Base-by-base conservation (phyloP, 2,113 vertebrate genomes). In the Prunella himalayana region DNA sequence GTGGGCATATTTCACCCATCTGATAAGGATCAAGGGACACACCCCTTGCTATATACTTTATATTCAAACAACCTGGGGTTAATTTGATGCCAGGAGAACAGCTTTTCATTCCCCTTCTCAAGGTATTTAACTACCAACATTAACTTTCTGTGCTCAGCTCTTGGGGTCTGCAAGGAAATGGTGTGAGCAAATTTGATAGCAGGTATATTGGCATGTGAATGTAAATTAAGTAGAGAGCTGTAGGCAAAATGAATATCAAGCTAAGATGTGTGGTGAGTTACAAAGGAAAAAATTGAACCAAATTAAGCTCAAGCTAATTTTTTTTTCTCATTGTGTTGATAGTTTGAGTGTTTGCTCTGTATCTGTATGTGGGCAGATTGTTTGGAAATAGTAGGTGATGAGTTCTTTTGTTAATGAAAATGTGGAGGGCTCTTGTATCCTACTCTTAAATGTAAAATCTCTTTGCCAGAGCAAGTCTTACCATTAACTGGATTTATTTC, bases 161-260 rank as follows among this genome's bases (percentile, higher is more conserved):
- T 90, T 59, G 72, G 84, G 84, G 70, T 92, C 94, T 97, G 41
- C 68, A 59, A 82, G 82, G 95, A 94, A 92, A 94, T 90, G 69
- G 87, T 80, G 85, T 92, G 93, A 96, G 86, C 73, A 92, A 90
- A 93, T 95, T 91, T 96, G 87, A 91, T 92, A 90, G 85, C 79
- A 90, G 76, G 44, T 83, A 56, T 81, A 54, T 69, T 93, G 93
- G 83, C 61, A 85, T 65, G 39, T 94, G 89, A 94, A 91, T 86
- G 50, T 80, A 86, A 94, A 97, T 93, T 81, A 93, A 85, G 54
- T 72, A 65, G 71, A 83, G 89, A 81, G 78, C 84, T 92, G 64
- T 51, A 91, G 57, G 65, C 49, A 86, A 93, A 94, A 87, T 0
- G 11, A 93, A 8, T 82, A 70, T 79, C 56, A 75, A 78, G 39